Conservation (phyloP, 2,113 vertebrate species). For the Rafetus swinhoei region DNA sequence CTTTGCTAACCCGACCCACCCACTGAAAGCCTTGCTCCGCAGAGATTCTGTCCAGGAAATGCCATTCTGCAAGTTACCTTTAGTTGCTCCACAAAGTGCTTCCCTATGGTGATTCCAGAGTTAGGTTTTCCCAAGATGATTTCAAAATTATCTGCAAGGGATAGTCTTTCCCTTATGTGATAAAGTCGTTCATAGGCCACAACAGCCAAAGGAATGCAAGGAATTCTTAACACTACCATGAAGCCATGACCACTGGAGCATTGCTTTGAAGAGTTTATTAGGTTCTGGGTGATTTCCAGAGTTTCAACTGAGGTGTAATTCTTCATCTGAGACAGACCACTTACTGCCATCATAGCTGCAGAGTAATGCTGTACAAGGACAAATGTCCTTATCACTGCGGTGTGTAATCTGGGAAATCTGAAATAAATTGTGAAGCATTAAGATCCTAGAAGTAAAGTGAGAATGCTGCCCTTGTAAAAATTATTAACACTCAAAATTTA, state of each 20-base stretch:
- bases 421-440: slow-evolving; percentile 33
- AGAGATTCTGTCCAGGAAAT: no score
- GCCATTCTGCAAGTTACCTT: slow-evolving; percentile 80
- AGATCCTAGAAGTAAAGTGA: not conserved
- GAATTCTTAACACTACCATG: slow-evolving; percentile 96
- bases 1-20: not conserved
- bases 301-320: slow-evolving; percentile 97
- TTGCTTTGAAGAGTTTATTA: slow-evolving; percentile 87
- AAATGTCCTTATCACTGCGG: slow-evolving; percentile 93
- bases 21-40: not conserved
- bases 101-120: slow-evolving; percentile 85
- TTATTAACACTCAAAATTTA: not conserved
- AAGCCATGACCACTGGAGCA: slow-evolving; percentile 91
- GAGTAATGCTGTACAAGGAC: slow-evolving; percentile 96
- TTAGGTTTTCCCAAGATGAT: slow-evolving; percentile 91
- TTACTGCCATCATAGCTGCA: slow-evolving; percentile 92
- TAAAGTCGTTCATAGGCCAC: slow-evolving; percentile 91
- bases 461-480: not conserved
- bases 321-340: slow-evolving; percentile 89
- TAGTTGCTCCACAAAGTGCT: slow-evolving; percentile 90
- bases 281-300: slow-evolving; percentile 92
- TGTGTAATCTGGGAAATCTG: slow-evolving; percentile 96
- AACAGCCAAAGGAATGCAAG: slow-evolving; percentile 88
- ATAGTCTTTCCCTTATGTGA: slow-evolving; percentile 89
- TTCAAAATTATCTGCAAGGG: slow-evolving; percentile 93